Percentiles rank a stretch among this genome's conserved stretches.
These are phyloP conservation scores for Heterodera schachtii DNA, from an alignment of 1,140 invertebrate genomes.

Conservation along the genomic window DNA sequence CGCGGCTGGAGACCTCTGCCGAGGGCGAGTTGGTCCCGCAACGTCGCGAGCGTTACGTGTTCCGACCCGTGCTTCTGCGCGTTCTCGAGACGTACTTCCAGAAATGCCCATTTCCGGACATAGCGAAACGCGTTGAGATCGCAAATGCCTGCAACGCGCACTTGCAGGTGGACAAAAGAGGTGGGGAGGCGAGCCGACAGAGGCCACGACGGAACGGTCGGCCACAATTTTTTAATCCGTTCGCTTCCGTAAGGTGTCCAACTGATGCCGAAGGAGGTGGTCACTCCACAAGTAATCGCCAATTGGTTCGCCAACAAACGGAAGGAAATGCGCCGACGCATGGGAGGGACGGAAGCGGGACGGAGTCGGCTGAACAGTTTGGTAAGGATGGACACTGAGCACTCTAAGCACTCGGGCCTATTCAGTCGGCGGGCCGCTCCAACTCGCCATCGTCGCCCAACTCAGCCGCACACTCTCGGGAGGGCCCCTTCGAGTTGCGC, in stretches of 20 bases:
- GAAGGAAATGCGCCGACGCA: conserved; percentile 57
- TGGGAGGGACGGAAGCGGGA: not conserved
- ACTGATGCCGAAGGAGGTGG: conserved; percentile 65
- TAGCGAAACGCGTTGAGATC: conserved; percentile 55
- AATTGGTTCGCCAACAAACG: conserved; percentile 66
- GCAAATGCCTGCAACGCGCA: conserved; percentile 57
- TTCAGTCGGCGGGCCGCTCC: not conserved
- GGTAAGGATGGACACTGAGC: not conserved
- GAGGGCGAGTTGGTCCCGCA: conserved; percentile 65
- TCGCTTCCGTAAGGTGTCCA: conserved; percentile 47
- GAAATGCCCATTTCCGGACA: conserved; percentile 53
- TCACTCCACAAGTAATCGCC: conserved; percentile 62
- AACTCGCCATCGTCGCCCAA: conserved; percentile 1
- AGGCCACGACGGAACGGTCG: not conserved
- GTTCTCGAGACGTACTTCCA: conserved; percentile 58
- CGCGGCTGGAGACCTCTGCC: conserved; percentile 60
- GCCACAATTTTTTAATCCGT: not conserved
- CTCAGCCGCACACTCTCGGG: not conserved
- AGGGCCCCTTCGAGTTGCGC: not conserved
- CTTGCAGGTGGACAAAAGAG: conserved; percentile 58
- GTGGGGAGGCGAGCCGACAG: conserved; percentile 16
- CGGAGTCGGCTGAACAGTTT: conserved; percentile 7
- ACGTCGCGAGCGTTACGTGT: conserved; percentile 62
- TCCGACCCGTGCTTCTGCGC: conserved; percentile 57
- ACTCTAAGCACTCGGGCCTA: not conserved